Evolutionary conservation across 1,140 invertebrate genomes (phyloP), one percentile per base, ranked within the genome.

Genomic region (Sycophaga agraensis): DNA sequence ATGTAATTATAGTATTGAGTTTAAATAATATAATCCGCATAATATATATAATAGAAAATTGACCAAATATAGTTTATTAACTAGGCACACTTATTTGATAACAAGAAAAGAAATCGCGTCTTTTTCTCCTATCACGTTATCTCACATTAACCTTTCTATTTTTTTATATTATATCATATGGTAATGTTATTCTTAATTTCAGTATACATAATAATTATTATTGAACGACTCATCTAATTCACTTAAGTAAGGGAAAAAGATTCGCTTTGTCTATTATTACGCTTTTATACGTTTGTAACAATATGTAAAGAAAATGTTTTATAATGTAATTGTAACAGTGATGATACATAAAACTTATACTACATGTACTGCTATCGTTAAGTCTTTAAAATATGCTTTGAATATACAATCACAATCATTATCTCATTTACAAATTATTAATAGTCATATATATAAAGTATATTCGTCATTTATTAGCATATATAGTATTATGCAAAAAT

Each of bases 1-100:
- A 73, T 71, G 70, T 73, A 66, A 71, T 75, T 76, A 76, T 67
- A 68, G 67, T 74, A 71, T 78, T 67, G 73, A 75, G 70, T 75
- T 71, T 71, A 75, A 74, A 74, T 76, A 76, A 77, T 74, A 76
- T 71, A 71, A 72, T 75, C 67, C 70, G 75, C 78, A 75, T 78
- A 76, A 75, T 73, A 73, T 77, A 68, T 68, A 67, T 66, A 73
- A 73, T 71, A 77, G 79, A 78, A 81, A 81, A 81, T 81, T 81
- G 79, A 81, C 79, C 70, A 75, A 74, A 80, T 79, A 78, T 80
- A 80, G 77, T 80, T 78, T 81, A 81, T 81, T 80, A 75, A 81
- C 79, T 81, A 81, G 79, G 78, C 79, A 81, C 79, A 81, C 77
- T 79, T 80, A 79, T 76, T 79, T 80, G 70, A 78, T 80, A 80